Evolutionary conservation across 2,888 invertebrate species (phyloP).

Genomic region (Phrixothrix hirtus): DNA sequence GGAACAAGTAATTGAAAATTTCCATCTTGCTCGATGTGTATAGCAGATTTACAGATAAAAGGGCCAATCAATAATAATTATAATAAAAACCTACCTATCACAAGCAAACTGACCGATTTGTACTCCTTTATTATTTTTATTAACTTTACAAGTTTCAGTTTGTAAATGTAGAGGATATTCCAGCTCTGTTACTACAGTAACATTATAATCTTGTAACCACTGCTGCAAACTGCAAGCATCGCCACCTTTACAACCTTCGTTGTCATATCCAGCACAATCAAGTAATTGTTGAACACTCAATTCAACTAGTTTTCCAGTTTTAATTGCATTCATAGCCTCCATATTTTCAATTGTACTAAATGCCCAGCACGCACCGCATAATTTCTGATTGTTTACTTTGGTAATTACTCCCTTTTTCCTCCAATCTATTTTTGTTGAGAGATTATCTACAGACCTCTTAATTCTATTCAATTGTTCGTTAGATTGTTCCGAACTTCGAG

Average conservation of each 20-base stretch:
- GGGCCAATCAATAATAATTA: conserved; percentile 10
- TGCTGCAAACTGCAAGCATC: conserved; percentile 76
- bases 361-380: conserved; percentile 87
- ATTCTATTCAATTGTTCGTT: not conserved
- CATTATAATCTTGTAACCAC: conserved; percentile 68
- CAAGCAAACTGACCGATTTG: conserved; percentile 64
- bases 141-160: conserved; percentile 57
- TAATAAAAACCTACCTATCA: conserved; percentile 62
- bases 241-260: conserved; percentile 78
- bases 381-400: conserved; percentile 70
- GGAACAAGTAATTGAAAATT: no score
- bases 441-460: conserved; percentile 9
- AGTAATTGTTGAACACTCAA: conserved; percentile 81
- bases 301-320: conserved; percentile 61
- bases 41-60: no score
- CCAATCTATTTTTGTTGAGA: conserved; percentile 52
- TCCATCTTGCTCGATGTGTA: no score
- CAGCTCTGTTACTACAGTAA: conserved; percentile 61
- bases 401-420: conserved; percentile 67
- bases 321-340: conserved; percentile 77
- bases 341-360: conserved; percentile 76
- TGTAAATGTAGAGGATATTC: conserved; percentile 67
- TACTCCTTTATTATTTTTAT: conserved; percentile 55
- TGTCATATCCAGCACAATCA: conserved; percentile 75
- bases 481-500: not conserved